Conservation (phyloP, 2,113 vertebrate genomes). For the Prunella fulvescens region DNA sequence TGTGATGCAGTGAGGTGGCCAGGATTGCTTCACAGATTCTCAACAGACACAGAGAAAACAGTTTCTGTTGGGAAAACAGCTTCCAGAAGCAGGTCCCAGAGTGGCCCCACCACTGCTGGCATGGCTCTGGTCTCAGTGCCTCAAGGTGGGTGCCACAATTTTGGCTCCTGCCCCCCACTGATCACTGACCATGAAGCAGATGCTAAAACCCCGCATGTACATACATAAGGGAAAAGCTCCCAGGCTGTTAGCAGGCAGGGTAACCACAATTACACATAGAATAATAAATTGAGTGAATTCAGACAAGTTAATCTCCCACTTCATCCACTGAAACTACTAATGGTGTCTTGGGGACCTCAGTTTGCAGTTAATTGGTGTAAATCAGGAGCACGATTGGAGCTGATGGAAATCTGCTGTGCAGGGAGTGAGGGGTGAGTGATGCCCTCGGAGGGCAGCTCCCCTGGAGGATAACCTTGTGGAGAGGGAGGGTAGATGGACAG, state of each 20-base stretch:
- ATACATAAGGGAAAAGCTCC: not conserved
- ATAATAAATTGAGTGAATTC: slow-evolving; percentile 41
- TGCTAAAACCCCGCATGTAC: rapidly evolving
- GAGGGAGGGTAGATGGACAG: not conserved
- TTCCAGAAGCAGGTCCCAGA: rapidly evolving
- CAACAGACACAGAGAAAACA: not conserved
- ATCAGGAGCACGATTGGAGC: not conserved
- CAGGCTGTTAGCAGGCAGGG: not conserved
- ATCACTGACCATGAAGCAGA: not conserved
- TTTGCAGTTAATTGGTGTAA: slow-evolving; percentile 27
- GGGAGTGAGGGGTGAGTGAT: not conserved
- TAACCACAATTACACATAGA: slow-evolving; percentile 10
- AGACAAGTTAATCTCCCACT: slow-evolving; percentile 54
- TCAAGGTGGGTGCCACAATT: not conserved
- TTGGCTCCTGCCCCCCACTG: not conserved
- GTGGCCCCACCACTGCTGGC: not conserved
- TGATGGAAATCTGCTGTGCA: not conserved
- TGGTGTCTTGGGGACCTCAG: slow-evolving; percentile 17
- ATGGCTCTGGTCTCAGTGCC: not conserved
- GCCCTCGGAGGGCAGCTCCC: not conserved
- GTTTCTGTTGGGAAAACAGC: not conserved
- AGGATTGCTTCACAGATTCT: not conserved
- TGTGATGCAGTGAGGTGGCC: not conserved
- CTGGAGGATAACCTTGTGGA: not conserved
- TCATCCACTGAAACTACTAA: slow-evolving; percentile 20